Base-by-base conservation (phyloP, 2,113 vertebrate genomes). In the Suncus etruscus region DNA sequence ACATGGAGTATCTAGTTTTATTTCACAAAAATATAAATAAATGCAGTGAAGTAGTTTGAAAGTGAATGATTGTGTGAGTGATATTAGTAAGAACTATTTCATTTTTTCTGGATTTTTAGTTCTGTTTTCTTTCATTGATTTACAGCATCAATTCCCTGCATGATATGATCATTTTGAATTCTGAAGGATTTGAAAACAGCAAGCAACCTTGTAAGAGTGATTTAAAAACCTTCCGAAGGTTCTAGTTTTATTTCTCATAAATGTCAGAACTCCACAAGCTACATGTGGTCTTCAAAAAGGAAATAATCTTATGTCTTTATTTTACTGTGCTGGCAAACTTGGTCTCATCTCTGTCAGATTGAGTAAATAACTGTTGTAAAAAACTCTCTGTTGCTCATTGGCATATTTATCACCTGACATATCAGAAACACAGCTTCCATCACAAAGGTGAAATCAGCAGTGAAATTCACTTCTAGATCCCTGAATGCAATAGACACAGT, bases 121-220 rank as follows among this genome's bases (percentile, higher is more conserved):
- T 91, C 70, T 87, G 18, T 86, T 94, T 83, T 76, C 48, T 93
- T 91, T 81, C 81, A 93, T 92, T 89, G 94, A 95, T 92, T 93
- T 95, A 86, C 39, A 89, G 63, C 77, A 91, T 89, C 89, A 92
- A 54, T 81, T 95, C 84, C 61, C 81, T 74, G 22, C 81, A 83
- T 95, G 89, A 96, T 86, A 48, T 81, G 73, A 90, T 95, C 77
- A 94, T 89, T 95, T 93, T 8, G 39, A 89, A 95, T 92, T 93
- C 91, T 87, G 69, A 92, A 89, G 80, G 25, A 47, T 81, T 94
- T 92, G 89, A 76, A 95, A 95, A 95, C 81, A 95, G 91, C 91
- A 84, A 92, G 91, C 25, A 91, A 89, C 87, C 92, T 95, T 95
- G 91, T 95, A 93, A 87, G 82, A 89, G 11, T 89, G 84, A 95